Evolutionary conservation across 2,888 invertebrate species (phyloP).

Genomic region (Neoscelio sp.): DNA sequence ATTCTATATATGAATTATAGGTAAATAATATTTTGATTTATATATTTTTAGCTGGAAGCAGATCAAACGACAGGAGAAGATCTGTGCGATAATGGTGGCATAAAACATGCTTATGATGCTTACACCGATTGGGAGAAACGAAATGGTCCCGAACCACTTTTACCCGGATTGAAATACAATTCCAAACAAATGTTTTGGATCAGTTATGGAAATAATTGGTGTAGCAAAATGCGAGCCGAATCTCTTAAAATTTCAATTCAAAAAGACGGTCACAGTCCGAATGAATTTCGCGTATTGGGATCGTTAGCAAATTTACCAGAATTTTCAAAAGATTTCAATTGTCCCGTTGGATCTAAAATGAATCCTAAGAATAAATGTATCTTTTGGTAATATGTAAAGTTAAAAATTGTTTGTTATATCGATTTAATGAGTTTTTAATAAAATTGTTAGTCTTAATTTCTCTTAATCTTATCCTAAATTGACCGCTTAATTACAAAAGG

Average conservation of each 20-base stretch:
- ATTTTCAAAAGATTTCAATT: slow-evolving; percentile 9
- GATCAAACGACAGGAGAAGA: background rate
- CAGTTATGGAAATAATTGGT: background rate
- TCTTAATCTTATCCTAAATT: too few relatives aligned
- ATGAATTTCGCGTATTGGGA: background rate
- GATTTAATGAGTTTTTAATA: too few relatives aligned
- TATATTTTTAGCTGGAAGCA: background rate
- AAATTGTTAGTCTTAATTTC: too few relatives aligned
- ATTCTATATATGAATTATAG: too few relatives aligned
- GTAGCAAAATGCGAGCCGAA: background rate
- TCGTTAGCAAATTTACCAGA: background rate
- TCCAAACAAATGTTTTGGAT: slow-evolving; percentile 10
- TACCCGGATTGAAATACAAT: slow-evolving; percentile 5
- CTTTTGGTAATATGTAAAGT: slow-evolving; percentile 7
- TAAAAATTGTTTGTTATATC: too few relatives aligned
- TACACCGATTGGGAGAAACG: background rate
- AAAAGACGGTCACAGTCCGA: background rate
- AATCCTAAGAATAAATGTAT: slow-evolving; percentile 9
- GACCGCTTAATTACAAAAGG: too few relatives aligned
- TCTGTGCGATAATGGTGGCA: background rate
- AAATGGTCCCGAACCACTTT: background rate
- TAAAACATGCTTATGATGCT: background rate
- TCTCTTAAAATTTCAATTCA: too few relatives aligned
- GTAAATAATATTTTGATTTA: background rate
- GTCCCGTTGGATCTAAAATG: slow-evolving; percentile 11